phyloP scores from a whole-genome alignment of 2,888 invertebrate genomes.

The Autographa pulchrina region DNA sequence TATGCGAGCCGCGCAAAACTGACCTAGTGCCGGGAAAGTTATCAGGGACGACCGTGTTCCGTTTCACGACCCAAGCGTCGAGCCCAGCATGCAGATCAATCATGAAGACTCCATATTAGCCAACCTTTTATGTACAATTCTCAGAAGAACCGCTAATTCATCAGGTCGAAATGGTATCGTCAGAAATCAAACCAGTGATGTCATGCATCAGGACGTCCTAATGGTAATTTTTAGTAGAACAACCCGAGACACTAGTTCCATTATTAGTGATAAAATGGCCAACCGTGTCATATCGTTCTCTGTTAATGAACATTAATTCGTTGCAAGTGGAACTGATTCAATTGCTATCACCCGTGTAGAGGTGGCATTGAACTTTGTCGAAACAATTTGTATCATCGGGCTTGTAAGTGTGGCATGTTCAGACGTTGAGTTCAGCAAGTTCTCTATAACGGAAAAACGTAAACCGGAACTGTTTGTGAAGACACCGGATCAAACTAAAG shows the following conservation, averaged over 20 bases:
- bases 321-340: constrained; percentile 89
- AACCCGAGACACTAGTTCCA: constrained; percentile 61
- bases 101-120: constrained; percentile 59
- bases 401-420: constrained; percentile 61
- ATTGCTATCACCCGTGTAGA: constrained; percentile 85
- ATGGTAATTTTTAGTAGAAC: constrained; percentile 68
- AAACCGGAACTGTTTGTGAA: constrained; percentile 37
- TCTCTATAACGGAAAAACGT: constrained; percentile 56
- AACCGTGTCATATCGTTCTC: constrained; percentile 75
- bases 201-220: constrained; percentile 75
- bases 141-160: constrained; percentile 56
- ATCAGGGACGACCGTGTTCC: constrained; percentile 83
- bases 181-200: constrained; percentile 72
- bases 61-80: constrained; percentile 71
- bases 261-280: constrained; percentile 68
- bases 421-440: constrained; percentile 58
- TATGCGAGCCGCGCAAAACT: constrained; percentile 86
- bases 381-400: constrained; percentile 75
- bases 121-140: constrained; percentile 40
- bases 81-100: constrained; percentile 68
- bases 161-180: constrained; percentile 65
- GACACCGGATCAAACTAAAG: neutral
- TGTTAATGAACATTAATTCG: constrained; percentile 86
- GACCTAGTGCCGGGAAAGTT: constrained; percentile 88
- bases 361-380: constrained; percentile 85